Evolutionary conservation across 2,113 vertebrate species (phyloP), one percentile per base, ranked within the genome.

Genomic region (Maccullochella peelii): DNA sequence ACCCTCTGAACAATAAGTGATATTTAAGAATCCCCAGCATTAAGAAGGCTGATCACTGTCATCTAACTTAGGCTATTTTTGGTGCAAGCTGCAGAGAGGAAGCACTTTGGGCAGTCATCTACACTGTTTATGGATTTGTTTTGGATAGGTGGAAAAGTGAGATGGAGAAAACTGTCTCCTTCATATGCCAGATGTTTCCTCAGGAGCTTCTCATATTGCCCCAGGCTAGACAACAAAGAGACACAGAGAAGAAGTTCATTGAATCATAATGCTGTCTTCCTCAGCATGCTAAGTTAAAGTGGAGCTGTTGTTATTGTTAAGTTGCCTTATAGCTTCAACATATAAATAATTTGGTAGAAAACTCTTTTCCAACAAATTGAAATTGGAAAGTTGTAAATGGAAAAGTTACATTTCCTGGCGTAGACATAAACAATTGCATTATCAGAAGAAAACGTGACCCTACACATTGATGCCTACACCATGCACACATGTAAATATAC

Each of bases 161-260:
- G 84, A 80, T 5, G 12, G 77, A 78, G 85, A 86, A 89, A 83
- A 73, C 57, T 79, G 42, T 81, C 78, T 88, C 73, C 89, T 90
- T 91, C 89, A 90, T 86, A 79, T 73, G 82, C 84, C 92, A 90
- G 90, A 91, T 92, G 93, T 94, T 93, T 93, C 91, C 93, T 90
- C 90, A 44, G 86, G 94, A 94, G 92, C 84, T 82, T 75, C 72
- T 88, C 61, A 59, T 55, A 57, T 87, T 36, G 86, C 91, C 84
- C 38, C 36, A 21, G 84, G 94, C 86, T 54, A 69, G 21, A 87
- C 83, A 91, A 90, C 85, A 94, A 91, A 90, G 89, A 86, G 75
- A 80, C 40, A 65, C 79, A 7, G 65, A 77, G 74, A 87, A 75
- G 65, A 80, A 87, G 85, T 89, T 91, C 72, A 86, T 84, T 78